phyloP scores from a whole-genome alignment of 2,888 invertebrate species.

The Pomacea canaliculata region DNA sequence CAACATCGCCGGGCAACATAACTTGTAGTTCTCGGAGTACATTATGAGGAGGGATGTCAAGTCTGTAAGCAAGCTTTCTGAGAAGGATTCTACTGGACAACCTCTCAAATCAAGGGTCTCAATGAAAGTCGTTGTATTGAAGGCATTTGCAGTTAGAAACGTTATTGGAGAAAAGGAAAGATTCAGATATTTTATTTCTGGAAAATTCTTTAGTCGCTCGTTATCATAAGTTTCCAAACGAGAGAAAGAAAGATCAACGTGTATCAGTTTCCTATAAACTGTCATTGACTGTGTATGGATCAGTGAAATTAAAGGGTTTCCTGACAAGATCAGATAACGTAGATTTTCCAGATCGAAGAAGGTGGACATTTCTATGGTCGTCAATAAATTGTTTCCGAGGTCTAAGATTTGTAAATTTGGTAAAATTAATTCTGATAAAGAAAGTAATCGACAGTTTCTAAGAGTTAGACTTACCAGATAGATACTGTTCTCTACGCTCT shows the following conservation, averaged over 20 bases:
- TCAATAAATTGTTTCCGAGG: too few species aligned
- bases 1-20: constrained; percentile 13
- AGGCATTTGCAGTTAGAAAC: not conserved
- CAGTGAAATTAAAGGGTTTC: not conserved
- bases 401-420: too few species aligned
- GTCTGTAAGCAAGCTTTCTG: not conserved
- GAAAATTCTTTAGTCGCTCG: not conserved
- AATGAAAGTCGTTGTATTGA: not conserved
- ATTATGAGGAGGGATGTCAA: not conserved
- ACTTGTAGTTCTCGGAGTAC: constrained; percentile 18
- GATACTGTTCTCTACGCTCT: not conserved
- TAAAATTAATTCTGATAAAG: too few species aligned
- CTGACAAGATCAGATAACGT: not conserved
- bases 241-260: constrained; percentile 4
- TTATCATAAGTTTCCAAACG: not conserved
- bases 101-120: constrained; percentile 17
- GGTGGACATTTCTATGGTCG: too few species aligned
- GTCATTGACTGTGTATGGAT: not conserved
- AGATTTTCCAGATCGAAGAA: too few species aligned
- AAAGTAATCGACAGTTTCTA: not conserved
- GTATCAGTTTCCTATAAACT: not conserved
- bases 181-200: not conserved
- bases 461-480: constrained; percentile 11
- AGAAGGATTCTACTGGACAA: not conserved
- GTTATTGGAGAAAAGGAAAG: not conserved